phyloP scores from a whole-genome alignment of 2,113 vertebrate genomes.

The Machaerirhynchus nigripectus region DNA sequence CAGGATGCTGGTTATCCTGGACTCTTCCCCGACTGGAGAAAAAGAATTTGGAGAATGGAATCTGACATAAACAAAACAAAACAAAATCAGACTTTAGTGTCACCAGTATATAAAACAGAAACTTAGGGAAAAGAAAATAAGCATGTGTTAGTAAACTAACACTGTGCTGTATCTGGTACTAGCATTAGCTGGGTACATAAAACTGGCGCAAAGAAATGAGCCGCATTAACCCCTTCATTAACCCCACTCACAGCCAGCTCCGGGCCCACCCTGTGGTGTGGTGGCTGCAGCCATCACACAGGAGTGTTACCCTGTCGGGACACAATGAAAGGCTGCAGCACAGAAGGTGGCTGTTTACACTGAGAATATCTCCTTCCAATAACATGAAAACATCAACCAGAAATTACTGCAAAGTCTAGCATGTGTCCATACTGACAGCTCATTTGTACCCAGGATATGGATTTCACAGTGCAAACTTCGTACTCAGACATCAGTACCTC shows the following conservation, averaged over 20 bases:
- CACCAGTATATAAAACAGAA: background rate
- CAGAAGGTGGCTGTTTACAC: background rate
- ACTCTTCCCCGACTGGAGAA: slow-evolving; percentile 87
- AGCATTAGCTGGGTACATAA: background rate
- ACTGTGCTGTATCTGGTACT: background rate
- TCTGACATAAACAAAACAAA: slow-evolving; percentile 71
- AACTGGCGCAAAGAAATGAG: background rate
- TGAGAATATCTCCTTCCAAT: accelerated
- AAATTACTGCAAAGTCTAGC: background rate
- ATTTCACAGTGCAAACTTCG: background rate
- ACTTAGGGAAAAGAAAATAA: background rate
- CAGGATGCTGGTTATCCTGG: slow-evolving; percentile 82
- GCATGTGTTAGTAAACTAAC: background rate
- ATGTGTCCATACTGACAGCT: background rate
- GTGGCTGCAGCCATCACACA: accelerated
- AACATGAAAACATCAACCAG: background rate
- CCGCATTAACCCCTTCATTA: background rate
- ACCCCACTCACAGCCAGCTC: accelerated
- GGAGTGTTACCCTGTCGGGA: background rate
- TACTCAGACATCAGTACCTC: background rate
- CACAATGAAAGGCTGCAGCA: background rate
- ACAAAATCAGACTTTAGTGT: background rate
- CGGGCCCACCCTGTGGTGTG: background rate
- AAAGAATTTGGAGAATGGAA: slow-evolving; percentile 97
- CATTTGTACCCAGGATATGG: accelerated